A percentile compares a stretch with the other conserved stretches of the same genome.
These are phyloP conservation scores for Catalaphyllia jardinei DNA, from an alignment of 64 coral and sea anemone species.

Conservation along the genomic window DNA sequence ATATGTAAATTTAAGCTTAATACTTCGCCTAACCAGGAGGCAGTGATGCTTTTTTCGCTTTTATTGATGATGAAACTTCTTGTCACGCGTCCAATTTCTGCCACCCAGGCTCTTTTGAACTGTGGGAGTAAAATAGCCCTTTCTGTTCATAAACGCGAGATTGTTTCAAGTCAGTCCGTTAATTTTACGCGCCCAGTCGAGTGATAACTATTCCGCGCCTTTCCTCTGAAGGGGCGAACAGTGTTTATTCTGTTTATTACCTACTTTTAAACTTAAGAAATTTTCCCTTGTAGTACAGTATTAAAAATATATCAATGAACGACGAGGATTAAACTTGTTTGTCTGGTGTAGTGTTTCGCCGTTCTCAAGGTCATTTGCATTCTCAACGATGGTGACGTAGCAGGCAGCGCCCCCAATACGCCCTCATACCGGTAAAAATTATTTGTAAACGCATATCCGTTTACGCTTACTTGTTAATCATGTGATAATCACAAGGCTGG, in stretches of 20 bases:
- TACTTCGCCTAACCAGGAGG: not conserved
- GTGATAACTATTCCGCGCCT: not conserved
- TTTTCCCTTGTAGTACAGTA: not conserved
- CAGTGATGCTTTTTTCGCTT: not conserved
- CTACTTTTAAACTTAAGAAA: not conserved
- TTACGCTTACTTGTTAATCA: not conserved
- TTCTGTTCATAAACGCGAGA: no score
- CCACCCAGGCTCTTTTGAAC: not conserved
- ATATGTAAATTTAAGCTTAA: not conserved
- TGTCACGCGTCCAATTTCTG: no score
- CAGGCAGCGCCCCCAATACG: constrained; percentile 69
- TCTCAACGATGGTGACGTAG: constrained; percentile 66
- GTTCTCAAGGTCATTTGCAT: not conserved
- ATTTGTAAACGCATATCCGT: not conserved
- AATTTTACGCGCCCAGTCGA: not conserved
- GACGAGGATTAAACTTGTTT: not conserved
- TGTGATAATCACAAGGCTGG: constrained; percentile 7
- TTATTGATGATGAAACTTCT: not conserved
- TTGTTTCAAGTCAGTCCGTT: not conserved
- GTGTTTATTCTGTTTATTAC: not conserved
- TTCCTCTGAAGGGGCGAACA: no score
- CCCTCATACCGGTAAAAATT: not conserved
- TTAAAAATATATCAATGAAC: not conserved
- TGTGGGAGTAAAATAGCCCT: no score
- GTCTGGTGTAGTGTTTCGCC: not conserved